These are phyloP conservation scores for Taurulus bubalis DNA, from an alignment of 2,113 vertebrate genomes.

Conservation along the genomic window DNA sequence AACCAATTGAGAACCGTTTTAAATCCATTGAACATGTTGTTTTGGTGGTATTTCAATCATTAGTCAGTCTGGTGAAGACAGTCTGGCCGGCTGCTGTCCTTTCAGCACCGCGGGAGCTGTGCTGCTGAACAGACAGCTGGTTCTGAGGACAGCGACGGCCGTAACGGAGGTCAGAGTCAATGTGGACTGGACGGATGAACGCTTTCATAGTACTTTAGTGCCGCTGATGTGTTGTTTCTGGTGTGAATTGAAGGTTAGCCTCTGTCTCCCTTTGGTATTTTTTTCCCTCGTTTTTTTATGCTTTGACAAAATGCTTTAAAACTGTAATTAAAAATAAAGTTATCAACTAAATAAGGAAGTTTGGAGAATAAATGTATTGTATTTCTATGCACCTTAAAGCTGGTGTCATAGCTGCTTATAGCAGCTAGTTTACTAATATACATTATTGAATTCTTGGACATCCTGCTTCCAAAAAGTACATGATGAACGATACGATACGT, in stretches of 20 bases:
- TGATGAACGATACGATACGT: too few relatives aligned
- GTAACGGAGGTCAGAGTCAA: constrained; percentile 35
- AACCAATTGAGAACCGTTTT: background rate
- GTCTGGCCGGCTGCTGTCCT: constrained; percentile 22
- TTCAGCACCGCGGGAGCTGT: constrained; percentile 32
- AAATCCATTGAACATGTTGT: background rate
- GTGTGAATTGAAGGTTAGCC: constrained; percentile 36
- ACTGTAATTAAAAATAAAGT: background rate
- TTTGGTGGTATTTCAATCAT: constrained; percentile 26
- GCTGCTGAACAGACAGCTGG: constrained; percentile 52
- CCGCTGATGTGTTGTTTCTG: constrained; percentile 14
- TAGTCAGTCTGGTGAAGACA: constrained; percentile 19
- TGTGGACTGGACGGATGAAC: constrained; percentile 16
- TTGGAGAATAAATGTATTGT: background rate
- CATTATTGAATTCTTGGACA: constrained; percentile 10
- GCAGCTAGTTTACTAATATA: background rate
- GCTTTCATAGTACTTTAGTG: constrained; percentile 24
- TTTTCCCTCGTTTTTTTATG: background rate
- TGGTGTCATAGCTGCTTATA: background rate
- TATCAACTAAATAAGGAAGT: background rate
- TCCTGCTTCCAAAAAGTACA: background rate
- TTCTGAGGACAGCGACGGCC: constrained; percentile 34
- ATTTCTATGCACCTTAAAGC: background rate
- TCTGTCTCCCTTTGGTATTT: background rate
- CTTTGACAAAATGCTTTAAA: background rate